These are phyloP conservation scores for Carcharodon carcharias DNA, from an alignment of 2,797 vertebrate genomes.

Conservation along the genomic window DNA sequence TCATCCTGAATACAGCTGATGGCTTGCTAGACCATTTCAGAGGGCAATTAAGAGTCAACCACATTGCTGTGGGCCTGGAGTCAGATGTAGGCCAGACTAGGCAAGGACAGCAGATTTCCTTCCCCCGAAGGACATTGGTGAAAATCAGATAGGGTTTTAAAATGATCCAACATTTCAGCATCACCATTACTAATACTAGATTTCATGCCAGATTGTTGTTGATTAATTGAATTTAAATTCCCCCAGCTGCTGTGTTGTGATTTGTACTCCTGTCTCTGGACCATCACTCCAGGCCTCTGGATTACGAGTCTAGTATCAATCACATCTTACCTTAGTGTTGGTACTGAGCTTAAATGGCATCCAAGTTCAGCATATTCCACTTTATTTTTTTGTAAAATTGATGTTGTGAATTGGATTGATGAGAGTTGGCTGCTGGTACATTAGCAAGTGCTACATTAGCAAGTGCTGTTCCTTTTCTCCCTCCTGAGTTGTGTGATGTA, in stretches of 20 bases:
- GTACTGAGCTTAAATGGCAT: not conserved
- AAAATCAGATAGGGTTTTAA: not conserved
- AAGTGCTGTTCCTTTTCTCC: not conserved
- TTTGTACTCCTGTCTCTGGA: not conserved
- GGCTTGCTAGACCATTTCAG: not conserved
- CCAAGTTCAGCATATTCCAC: not conserved
- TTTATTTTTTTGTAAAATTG: not conserved
- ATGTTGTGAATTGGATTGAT: not conserved
- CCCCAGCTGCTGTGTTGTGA: too few species aligned
- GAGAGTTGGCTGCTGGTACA: not conserved
- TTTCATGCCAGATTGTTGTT: not conserved
- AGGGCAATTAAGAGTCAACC: not conserved
- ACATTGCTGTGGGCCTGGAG: not conserved
- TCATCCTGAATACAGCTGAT: not conserved
- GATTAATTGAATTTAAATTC: not conserved
- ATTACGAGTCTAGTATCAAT: not conserved
- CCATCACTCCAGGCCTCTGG: not conserved
- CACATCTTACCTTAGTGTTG: not conserved
- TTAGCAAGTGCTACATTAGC: not conserved
- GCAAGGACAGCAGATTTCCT: not conserved
- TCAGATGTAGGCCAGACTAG: too few species aligned
- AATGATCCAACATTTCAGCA: not conserved
- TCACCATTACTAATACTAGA: not conserved
- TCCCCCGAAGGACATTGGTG: not conserved
- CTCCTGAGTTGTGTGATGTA: not conserved